These are phyloP conservation scores for Petrosia ficiformis DNA, from an alignment of 37 sponge, comb jelly and placozoan genomes.

Conservation along the genomic window DNA sequence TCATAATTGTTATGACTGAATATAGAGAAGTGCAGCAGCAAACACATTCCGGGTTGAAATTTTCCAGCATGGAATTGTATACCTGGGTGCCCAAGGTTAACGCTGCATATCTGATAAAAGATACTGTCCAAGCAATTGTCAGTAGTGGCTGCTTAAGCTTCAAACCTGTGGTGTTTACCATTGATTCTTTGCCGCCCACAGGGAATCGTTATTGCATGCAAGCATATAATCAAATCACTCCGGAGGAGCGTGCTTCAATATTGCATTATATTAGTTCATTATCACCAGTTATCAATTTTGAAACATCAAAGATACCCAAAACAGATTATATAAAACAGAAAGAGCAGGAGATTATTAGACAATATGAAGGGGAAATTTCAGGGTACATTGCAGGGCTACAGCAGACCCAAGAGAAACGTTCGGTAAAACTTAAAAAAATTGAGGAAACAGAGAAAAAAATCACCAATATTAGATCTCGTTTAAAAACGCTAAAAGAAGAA, in stretches of 20 bases:
- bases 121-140: constrained; percentile 4
- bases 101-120: neutral
- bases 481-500: neutral
- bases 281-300: neutral
- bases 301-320: constrained; percentile 12
- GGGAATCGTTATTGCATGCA: neutral
- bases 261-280: constrained; percentile 9
- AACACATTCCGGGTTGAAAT: neutral
- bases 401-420: neutral
- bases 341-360: neutral
- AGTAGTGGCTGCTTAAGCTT: neutral
- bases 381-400: constrained; percentile 11
- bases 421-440: neutral
- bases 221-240: neutral
- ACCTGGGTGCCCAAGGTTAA: no score
- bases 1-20: constrained; percentile 33
- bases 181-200: constrained; percentile 21
- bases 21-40: constrained; percentile 6
- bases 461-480: neutral
- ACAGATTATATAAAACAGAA: constrained; percentile 11
- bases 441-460: neutral
- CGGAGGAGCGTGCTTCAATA: neutral
- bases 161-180: constrained; percentile 18
- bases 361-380: constrained; percentile 18
- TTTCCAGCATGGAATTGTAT: constrained; percentile 8